Evolutionary conservation across 92 coral and sea anemone genomes (phyloP), one percentile per base, ranked within the genome.

Genomic region (Chrysogorgia sp.): DNA sequence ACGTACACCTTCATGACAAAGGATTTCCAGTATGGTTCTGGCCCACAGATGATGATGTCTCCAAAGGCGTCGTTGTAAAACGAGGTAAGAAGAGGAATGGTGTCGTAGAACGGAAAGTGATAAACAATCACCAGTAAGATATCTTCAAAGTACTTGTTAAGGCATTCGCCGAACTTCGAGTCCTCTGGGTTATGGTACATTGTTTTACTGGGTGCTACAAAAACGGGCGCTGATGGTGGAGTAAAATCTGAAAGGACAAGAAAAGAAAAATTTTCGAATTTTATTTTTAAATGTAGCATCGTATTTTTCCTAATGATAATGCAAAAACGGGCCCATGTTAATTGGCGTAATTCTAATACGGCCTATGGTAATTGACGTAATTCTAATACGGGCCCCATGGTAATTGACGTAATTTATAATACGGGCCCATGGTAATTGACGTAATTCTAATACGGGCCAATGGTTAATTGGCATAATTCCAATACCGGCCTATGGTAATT

Each of bases 21-120:
- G 0, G 60, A 67, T 26, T 52, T 20, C 7, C 35, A 26, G 65
- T 74, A 52, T 0, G 85, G 15, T 57, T 68, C 56, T 21, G 68
- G 67, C 0, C 85, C 85, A 81, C 85, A 81, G 21, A 81, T 43
- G 34, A 81, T 14, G 63, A 81, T 81, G 34, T 81, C 67, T 47
- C 40, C 31, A 81, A 81, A 81, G 0, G 58, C 85, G 40, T 68
- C 85, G 8, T 37, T 30, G 29, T 81, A 81, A 68, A 81, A 68
- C 28, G 78, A 55, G 43, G 28, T 81, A n/a, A 81, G 79, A 14
- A 68, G 45, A 34, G 85, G 85, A 68, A 81, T 49, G 23, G 48
- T 48, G 4, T 68, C 85, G 28, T 81, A 81, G 23, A 68, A 53
- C 10, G 85, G 85, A 25, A 67, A 53, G 41, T 68, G 77, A 26